Evolutionary conservation across 2,888 invertebrate species (phyloP).

Genomic region (Thera obeliscata): DNA sequence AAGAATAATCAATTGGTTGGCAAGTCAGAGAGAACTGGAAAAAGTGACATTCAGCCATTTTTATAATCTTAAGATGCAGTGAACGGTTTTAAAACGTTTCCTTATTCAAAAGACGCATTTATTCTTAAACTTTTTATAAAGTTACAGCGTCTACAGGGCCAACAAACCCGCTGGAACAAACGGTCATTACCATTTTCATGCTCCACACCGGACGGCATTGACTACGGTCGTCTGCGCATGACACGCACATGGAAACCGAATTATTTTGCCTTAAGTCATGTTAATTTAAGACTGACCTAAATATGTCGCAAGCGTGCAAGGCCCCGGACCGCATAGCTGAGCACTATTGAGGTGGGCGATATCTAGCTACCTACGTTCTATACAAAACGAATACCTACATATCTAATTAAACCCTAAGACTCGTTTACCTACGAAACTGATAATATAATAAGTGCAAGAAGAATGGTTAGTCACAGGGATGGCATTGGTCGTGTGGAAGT

Average conservation of each 20-base stretch:
- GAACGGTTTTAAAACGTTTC: conserved; percentile 49
- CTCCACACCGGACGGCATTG: conserved; percentile 65
- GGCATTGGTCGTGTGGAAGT: conserved; percentile 66
- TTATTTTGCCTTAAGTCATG: conserved; percentile 64
- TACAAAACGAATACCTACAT: conserved; percentile 25
- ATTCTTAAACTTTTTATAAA: conserved; percentile 53
- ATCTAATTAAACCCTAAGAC: conserved; percentile 26
- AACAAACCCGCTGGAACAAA: conserved; percentile 49
- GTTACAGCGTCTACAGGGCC: conserved; percentile 48
- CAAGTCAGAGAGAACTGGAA: conserved; percentile 15
- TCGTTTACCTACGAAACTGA: conserved; percentile 37
- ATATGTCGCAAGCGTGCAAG: conserved; percentile 64
- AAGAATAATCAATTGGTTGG: conserved; percentile 36
- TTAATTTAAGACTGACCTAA: conserved; percentile 65
- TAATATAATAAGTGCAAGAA: conserved; percentile 65
- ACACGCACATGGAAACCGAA: conserved; percentile 49
- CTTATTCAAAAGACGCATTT: conserved; percentile 51
- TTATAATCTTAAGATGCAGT: conserved; percentile 42
- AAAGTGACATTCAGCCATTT: conserved; percentile 36
- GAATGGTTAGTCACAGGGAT: conserved; percentile 81
- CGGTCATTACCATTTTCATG: conserved; percentile 66
- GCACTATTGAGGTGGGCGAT: conserved; percentile 58
- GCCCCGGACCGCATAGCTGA: conserved; percentile 65
- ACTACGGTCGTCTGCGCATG: conserved; percentile 60
- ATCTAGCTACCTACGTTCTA: conserved; percentile 50